phyloP scores from a whole-genome alignment of 2,888 invertebrate genomes.

The Ochropacha duplaris region DNA sequence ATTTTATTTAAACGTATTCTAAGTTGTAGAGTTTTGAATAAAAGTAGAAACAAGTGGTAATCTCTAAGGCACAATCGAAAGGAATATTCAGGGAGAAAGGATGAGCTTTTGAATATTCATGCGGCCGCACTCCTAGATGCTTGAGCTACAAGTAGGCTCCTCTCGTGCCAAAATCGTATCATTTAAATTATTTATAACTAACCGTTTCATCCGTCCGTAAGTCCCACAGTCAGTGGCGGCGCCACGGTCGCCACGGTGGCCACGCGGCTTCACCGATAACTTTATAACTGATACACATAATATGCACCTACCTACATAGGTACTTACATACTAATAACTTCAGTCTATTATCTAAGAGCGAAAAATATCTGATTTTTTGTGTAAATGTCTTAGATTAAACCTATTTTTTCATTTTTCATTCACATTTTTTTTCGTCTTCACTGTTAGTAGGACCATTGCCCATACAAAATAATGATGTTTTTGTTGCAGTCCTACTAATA shows the following conservation, averaged over 20 bases:
- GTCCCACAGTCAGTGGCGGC: slow-evolving; percentile 4
- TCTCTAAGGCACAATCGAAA: slow-evolving; percentile 34
- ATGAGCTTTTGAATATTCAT: slow-evolving; percentile 62
- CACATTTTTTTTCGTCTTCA: too few species aligned
- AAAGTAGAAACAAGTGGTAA: slow-evolving; percentile 41
- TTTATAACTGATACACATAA: slow-evolving; percentile 2
- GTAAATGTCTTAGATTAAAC: too few species aligned
- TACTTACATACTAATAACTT: too few species aligned
- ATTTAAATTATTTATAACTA: slow-evolving; percentile 49
- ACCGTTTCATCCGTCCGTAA: slow-evolving; percentile 4
- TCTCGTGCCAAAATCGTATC: slow-evolving; percentile 42
- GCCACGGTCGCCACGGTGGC: too few species aligned
- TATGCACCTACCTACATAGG: too few species aligned
- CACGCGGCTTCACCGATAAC: slow-evolving; percentile 11
- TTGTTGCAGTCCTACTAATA: too few species aligned
- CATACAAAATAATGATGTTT: too few species aligned
- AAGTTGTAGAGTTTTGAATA: slow-evolving; percentile 8
- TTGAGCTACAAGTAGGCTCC: slow-evolving; percentile 37
- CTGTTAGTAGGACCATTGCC: too few species aligned
- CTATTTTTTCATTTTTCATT: too few species aligned
- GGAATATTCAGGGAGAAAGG: slow-evolving; percentile 39
- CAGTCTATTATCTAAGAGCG: too few species aligned
- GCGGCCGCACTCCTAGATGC: slow-evolving; percentile 46
- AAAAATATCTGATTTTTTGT: too few species aligned
- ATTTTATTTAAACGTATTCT: not conserved